A percentile compares a stretch with the other conserved stretches of the same genome.
Conservation (phyloP, 1,140 invertebrate species). For the Aleiodes sp. region DNA sequence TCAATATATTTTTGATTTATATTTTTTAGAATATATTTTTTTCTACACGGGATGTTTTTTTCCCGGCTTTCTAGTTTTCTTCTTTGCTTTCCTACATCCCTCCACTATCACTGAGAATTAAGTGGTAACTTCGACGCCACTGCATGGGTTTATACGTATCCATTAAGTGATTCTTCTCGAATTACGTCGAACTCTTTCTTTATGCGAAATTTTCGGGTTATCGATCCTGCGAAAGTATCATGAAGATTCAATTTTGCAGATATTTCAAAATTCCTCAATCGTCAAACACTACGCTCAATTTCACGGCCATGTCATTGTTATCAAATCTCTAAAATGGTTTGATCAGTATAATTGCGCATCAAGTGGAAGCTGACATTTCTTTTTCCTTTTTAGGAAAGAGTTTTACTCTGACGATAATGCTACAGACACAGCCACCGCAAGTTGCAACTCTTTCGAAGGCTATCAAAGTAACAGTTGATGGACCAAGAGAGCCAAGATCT, state of each 20-base stretch:
- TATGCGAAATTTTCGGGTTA: conserved; percentile 12
- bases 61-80: too few species aligned
- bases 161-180: neutral
- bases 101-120: neutral
- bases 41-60: too few species aligned
- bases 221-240: too few species aligned
- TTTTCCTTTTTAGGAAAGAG: conserved; percentile 84
- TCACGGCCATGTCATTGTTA: too few species aligned
- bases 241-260: too few species aligned
- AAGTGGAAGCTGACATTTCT: neutral
- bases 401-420: conserved; percentile 94
- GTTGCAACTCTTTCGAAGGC: conserved; percentile 93
- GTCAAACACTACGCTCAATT: too few species aligned
- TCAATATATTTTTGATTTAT: too few species aligned
- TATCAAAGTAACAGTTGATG: conserved; percentile 99
- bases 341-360: neutral
- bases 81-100: neutral
- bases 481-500: conserved; percentile 93
- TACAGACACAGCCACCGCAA: conserved; percentile 91
- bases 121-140: neutral
- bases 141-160: neutral
- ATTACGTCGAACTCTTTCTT: neutral
- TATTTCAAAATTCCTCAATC: too few species aligned
- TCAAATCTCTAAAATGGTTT: too few species aligned
- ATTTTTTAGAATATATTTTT: too few species aligned